Base-by-base conservation (phyloP, 2,888 invertebrate species). In the Lutraria lutraria region DNA sequence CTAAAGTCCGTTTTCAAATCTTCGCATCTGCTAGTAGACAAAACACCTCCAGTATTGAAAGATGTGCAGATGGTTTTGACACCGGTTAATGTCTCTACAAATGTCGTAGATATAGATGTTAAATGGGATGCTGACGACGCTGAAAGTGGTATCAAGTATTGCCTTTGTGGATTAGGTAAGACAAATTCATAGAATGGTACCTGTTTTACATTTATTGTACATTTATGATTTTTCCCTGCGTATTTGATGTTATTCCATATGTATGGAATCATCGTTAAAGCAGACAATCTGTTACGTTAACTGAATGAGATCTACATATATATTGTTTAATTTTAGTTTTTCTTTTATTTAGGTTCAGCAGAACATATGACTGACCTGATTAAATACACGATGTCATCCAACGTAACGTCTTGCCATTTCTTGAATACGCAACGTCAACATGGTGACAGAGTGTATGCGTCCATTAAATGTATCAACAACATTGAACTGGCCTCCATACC, bases 41-140 rank as follows among this genome's bases (percentile, higher is more conserved):
- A 90, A 53, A 93, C 92, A 19, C 82, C 88, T 10, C 93, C 93
- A 54, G 72, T 60, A 3, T 29, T 88, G 21, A 34, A n/a, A 4
- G 34, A 82, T 25, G 25, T 83, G 0, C 31, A 81, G 43, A 83
- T 60, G 6, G 54, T n/a, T 15, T 52, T 54, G 0, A 80, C 56
- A 21, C 13, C 13, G 6, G 31, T 25, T 16, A 79, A 52, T 34
- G 25, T 34, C 2, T 53, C 68, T 56, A 72, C 29, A 15, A 25
- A 16, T 13, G 43, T 54, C n/a, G 81, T 81, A 4, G 52, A 81
- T 16, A 68, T 83, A 1, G 29, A 81, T 34, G 83, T 83, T 4
- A 83, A 29, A n/a, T 91, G 91, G 91, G 56, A 52, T 29, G 86
- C 68, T 16, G 19, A 21, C 0, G 91, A 91, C 60, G 43, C 76